A percentile compares a stretch with the other conserved stretches of the same genome.
phyloP scores from a whole-genome alignment of 1,140 invertebrate genomes.

The Lysiphlebus fabarum region DNA sequence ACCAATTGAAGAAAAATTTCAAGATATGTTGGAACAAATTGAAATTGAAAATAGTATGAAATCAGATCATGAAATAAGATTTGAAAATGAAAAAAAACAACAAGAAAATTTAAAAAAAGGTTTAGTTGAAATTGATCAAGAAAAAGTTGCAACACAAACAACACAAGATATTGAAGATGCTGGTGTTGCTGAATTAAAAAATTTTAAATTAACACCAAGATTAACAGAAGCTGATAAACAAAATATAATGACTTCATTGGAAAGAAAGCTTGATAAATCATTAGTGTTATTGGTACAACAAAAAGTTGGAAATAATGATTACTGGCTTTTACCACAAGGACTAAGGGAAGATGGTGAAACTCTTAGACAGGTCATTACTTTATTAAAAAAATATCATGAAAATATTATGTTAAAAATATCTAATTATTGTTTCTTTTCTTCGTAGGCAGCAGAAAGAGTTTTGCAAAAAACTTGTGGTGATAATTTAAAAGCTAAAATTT shows the following conservation, averaged over 20 bases:
- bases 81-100: constrained; percentile 66
- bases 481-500: constrained; percentile 66
- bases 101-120: constrained; percentile 61
- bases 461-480: constrained; percentile 67
- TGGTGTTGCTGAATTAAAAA: constrained; percentile 64
- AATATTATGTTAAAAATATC: too few species aligned
- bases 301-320: constrained; percentile 64
- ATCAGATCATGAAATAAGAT: constrained; percentile 75
- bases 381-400: too few species aligned
- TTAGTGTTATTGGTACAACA: constrained; percentile 73
- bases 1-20: constrained; percentile 68
- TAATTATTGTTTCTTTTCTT: constrained; percentile 22
- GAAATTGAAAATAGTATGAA: constrained; percentile 81
- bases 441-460: constrained; percentile 74
- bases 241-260: constrained; percentile 66
- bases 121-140: constrained; percentile 61
- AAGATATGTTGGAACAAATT: constrained; percentile 60
- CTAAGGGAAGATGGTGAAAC: constrained; percentile 71
- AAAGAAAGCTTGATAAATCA: constrained; percentile 73
- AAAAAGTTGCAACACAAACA: constrained; percentile 65
- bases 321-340: constrained; percentile 75
- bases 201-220: constrained; percentile 65
- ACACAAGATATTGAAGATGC: constrained; percentile 79
- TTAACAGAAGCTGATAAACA: constrained; percentile 70
- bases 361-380: constrained; percentile 66